Evolutionary conservation across 1,140 invertebrate species (phyloP).

Genomic region (Ephestia elutella): DNA sequence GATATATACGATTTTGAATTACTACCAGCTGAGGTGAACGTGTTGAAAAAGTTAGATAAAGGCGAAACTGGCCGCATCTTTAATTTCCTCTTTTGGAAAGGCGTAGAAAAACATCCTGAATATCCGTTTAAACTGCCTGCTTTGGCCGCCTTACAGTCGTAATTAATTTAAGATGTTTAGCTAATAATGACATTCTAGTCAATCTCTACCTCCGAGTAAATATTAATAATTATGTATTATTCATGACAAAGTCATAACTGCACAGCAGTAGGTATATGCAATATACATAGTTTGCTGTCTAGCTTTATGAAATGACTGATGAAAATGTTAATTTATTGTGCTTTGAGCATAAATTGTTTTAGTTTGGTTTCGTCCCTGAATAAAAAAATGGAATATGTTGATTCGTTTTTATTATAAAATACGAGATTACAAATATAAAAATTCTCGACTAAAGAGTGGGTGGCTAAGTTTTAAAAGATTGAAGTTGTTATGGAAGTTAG

Average conservation of each 20-base stretch:
- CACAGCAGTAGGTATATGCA: background rate
- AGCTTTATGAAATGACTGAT: conserved; percentile 3
- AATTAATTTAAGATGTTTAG: background rate
- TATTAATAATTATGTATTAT: background rate
- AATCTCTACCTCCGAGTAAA: conserved; percentile 19
- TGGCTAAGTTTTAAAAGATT: no score
- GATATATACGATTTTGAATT: conserved; percentile 79
- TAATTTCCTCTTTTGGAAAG: conserved; percentile 76
- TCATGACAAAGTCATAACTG: background rate
- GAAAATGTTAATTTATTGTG: conserved; percentile 2
- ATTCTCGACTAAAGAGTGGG: background rate
- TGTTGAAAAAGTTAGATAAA: conserved; percentile 76
- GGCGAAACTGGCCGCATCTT: conserved; percentile 82
- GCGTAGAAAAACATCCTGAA: conserved; percentile 78
- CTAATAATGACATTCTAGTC: conserved; percentile 20
- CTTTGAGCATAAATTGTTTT: background rate
- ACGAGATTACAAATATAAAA: background rate
- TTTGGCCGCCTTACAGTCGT: background rate
- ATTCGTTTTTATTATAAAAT: background rate
- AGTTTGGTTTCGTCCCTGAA: background rate
- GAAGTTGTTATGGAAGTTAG: no score
- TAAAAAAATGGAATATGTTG: background rate
- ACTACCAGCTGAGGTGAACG: conserved; percentile 72
- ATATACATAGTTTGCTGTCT: background rate
- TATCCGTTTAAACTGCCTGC: conserved; percentile 70